Base-by-base conservation (phyloP, 2,113 vertebrate genomes). In the Platysternon megacephalum region DNA sequence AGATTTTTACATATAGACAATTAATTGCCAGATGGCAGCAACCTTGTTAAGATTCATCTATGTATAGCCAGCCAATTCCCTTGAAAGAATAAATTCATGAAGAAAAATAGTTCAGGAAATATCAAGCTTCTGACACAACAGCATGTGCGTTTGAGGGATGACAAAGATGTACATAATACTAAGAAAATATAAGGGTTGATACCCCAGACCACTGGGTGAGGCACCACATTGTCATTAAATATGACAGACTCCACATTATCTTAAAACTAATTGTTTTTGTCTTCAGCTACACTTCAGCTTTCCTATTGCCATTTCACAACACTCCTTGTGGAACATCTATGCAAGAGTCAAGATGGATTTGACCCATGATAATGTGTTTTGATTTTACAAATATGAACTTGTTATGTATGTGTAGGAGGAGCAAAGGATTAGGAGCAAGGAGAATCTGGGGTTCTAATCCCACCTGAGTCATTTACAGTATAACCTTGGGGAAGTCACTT, bases 401-500 rank as follows among this genome's bases (percentile, higher is more conserved):
- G 35, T 74, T 90, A 29, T 35, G 51, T 72, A 82, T 82, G 87
- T 95, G 48, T 86, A 95, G 91, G 86, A 95, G 89, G 68, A 1
- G 80, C 55, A 95, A 93, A 94, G 96, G 95, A 97, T 97, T 96
- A 96, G 88, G 87, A 93, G 53, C 87, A 88, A 94, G 11, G 85
- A 89, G 68, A 91, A 95, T 88, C 89, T 93, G 88, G 65, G 22
- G 24, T 87, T 85, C 76, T 96, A 97, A 96, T 97, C 95, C 96
- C 96, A 94, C 3, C 1, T 97, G 96, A 96, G 95, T 93, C 91
- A 97, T 89, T 98, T 97, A 97, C 0, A 3, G 51, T 88, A 32
- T 92, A 97, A 96, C 95, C 94, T 97, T 96, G 94, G 90, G 86
- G 90, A 97, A 94, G 85, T 95, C 93, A 93, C 90, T 93, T 95